A percentile compares a stretch with the other conserved stretches of the same genome.
These are phyloP conservation scores for Drosophila serrata DNA, from an alignment of 1,140 invertebrate genomes.

Conservation along the genomic window DNA sequence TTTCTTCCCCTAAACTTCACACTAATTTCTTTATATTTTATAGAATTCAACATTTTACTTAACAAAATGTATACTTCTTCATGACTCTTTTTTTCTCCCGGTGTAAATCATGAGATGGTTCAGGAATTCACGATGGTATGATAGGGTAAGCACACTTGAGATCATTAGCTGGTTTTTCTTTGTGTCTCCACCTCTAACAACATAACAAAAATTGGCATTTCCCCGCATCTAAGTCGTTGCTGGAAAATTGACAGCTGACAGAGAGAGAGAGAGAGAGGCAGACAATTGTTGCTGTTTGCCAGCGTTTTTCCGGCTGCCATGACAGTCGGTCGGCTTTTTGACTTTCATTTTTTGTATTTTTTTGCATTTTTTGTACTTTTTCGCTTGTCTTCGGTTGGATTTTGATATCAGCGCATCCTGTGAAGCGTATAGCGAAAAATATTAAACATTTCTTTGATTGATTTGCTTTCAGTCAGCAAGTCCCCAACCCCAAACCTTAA, in stretches of 20 bases:
- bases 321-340: slow-evolving; percentile 33
- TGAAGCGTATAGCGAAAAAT: slow-evolving; percentile 69
- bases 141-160: slow-evolving; percentile 32
- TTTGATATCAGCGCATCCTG: slow-evolving; percentile 44
- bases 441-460: slow-evolving; percentile 72
- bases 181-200: background rate
- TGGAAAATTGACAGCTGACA: slow-evolving; percentile 54
- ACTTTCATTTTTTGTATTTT: slow-evolving; percentile 36
- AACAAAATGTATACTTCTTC: no score
- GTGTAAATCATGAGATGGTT: background rate
- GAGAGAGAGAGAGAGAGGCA: slow-evolving; percentile 17
- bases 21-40: no score
- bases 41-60: no score
- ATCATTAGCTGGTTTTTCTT: slow-evolving; percentile 28
- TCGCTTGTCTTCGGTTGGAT: slow-evolving; percentile 11
- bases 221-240: slow-evolving; percentile 14
- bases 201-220: slow-evolving; percentile 4
- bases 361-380: no score
- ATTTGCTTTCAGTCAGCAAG: slow-evolving; percentile 45
- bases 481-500: background rate
- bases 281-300: slow-evolving; percentile 42
- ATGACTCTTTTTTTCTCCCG: background rate
- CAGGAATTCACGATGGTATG: slow-evolving; percentile 9
- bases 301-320: slow-evolving; percentile 43
- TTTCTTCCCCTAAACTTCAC: no score